These are phyloP conservation scores for Octomys mimax DNA, from an alignment of 2,797 vertebrate species.

Conservation along the genomic window DNA sequence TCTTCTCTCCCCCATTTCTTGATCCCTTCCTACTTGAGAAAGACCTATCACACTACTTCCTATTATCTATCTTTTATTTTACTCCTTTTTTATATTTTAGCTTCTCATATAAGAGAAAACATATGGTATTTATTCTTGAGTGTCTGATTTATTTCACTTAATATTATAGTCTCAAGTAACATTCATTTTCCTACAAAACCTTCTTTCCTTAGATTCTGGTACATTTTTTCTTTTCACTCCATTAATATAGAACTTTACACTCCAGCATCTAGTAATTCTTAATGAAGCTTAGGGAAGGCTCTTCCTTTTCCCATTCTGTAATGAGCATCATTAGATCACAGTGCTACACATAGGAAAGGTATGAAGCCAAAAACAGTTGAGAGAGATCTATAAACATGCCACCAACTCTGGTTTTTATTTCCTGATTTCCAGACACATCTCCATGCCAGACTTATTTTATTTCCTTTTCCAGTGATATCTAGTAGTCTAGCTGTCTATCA, in stretches of 20 bases:
- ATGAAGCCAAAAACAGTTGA: background rate
- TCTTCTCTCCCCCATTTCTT: background rate
- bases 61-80: background rate
- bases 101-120: background rate
- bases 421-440: conserved; percentile 31
- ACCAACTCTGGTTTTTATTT: conserved; percentile 35
- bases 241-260: conserved; percentile 27
- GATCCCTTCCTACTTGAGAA: background rate
- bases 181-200: background rate
- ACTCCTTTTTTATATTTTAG: background rate
- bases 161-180: background rate
- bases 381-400: conserved; percentile 2
- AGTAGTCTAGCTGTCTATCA: background rate
- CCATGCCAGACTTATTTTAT: conserved; percentile 10
- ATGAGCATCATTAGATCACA: background rate
- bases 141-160: background rate
- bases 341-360: background rate
- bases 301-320: background rate
- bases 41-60: background rate
- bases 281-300: background rate
- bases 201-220: conserved; percentile 36
- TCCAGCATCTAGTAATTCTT: conserved; percentile 44
- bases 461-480: background rate
- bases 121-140: background rate
- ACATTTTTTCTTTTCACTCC: background rate